Conservation (phyloP, 2,888 invertebrate species). For the Drosophila anomelani region DNA sequence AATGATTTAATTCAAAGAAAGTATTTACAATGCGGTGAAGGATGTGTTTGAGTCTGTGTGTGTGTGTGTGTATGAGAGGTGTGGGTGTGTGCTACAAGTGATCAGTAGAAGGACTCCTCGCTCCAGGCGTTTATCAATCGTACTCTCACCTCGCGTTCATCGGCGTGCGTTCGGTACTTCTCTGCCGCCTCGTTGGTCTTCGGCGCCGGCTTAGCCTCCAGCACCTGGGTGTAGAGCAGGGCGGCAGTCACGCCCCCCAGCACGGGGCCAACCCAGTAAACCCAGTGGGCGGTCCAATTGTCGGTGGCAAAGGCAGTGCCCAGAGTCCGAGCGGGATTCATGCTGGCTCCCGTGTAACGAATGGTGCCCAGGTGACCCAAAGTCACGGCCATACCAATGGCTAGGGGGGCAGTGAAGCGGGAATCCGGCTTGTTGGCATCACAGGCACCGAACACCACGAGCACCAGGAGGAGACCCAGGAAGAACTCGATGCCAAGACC, state of each 20-base stretch:
- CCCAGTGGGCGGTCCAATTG: slow-evolving; percentile 93
- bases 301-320: slow-evolving; percentile 93
- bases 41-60: slow-evolving; percentile 8
- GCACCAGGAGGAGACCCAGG: slow-evolving; percentile 93
- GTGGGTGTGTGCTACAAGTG: slow-evolving; percentile 27
- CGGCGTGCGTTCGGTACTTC: slow-evolving; percentile 85
- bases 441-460: slow-evolving; percentile 94
- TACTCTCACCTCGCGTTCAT: slow-evolving; percentile 89
- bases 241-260: slow-evolving; percentile 92
- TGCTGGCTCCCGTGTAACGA: slow-evolving; percentile 93
- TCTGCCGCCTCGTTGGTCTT: slow-evolving; percentile 77
- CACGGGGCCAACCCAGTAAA: slow-evolving; percentile 96
- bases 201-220: slow-evolving; percentile 76
- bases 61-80: slow-evolving; percentile 16
- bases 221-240: slow-evolving; percentile 88
- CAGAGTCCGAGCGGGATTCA: slow-evolving; percentile 96
- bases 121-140: slow-evolving; percentile 62
- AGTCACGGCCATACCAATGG: slow-evolving; percentile 94
- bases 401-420: slow-evolving; percentile 92
- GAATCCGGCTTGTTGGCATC: slow-evolving; percentile 87
- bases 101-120: slow-evolving; percentile 71
- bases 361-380: slow-evolving; percentile 94
- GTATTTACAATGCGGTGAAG: slow-evolving; percentile 30
- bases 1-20: not conserved
- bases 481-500: slow-evolving; percentile 96